Evolutionary conservation across 2,888 invertebrate species (phyloP), one percentile per base, ranked within the genome.

Genomic region (Campoletis raptor): DNA sequence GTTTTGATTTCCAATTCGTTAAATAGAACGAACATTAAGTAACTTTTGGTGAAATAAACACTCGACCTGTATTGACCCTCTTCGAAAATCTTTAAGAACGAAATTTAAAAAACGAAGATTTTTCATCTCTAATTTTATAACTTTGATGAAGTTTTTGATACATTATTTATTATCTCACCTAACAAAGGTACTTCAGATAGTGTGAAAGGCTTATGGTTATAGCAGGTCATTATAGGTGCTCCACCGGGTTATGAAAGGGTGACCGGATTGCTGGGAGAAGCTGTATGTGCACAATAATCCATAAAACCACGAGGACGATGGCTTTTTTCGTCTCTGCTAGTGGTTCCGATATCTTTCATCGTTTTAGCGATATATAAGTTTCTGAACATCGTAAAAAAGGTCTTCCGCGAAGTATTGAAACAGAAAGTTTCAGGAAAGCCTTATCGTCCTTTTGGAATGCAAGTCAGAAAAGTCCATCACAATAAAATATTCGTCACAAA

Each of bases 301-400:
- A 61, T 61, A 61, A 61, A 61, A 30, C 61, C 12, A 61, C 61
- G 7, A 61, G 7, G 61, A 61, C 15, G 15, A 61, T 61, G 30
- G 61, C 30, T 61, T 61, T 61, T 61, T 30, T 30, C 30, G 61
- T 61, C 61, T 61, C 6, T 30, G 30, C 61, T 30, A 61, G 61
- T 15, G 61, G 15, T 61, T 61, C 15, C 61, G 30, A 61, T 61
- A 30, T 61, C 61, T 30, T 61, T 15, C 61, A 30, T 30, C 61
- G 61, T 61, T 61, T 30, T 30, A 30, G 6, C 61, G 30, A 61
- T 30, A 15, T 30, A 61, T 61, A 30, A 57, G 30, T 57, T 61
- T 6, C 15, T 30, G 61, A 61, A 61, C 15, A 61, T 61, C 30
- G 61, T 61, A 61, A 61, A 61, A 54, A 61, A 61, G 61, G 30